phyloP scores from a whole-genome alignment of 2,888 invertebrate species.

The Xestia c-nigrum region DNA sequence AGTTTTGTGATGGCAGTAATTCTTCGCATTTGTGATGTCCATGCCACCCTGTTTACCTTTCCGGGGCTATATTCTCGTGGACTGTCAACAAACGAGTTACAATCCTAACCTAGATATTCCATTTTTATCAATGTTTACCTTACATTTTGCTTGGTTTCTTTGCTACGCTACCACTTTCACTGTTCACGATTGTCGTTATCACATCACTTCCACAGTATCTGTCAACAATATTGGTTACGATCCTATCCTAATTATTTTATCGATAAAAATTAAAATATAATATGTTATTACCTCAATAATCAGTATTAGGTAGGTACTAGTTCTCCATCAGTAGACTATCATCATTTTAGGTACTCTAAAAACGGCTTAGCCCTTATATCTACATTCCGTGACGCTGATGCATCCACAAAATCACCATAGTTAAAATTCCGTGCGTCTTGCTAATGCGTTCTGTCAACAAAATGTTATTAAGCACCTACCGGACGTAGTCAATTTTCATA shows the following conservation, averaged over 20 bases:
- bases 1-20: conserved; percentile 1
- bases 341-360: neutral
- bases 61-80: neutral
- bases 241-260: conserved; percentile 18
- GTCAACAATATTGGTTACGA: conserved; percentile 48
- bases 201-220: conserved; percentile 23
- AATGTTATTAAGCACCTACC: conserved; percentile 29
- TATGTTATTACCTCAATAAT: conserved; percentile 24
- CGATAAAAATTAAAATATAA: neutral
- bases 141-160: neutral
- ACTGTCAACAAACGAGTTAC: conserved; percentile 46
- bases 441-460: conserved; percentile 22
- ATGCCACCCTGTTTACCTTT: neutral
- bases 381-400: neutral
- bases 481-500: neutral
- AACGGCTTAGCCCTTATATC: neutral
- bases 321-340: neutral
- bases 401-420: neutral
- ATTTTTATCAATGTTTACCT: conserved; percentile 24
- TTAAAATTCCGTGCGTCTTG: neutral
- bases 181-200: neutral
- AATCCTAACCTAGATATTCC: conserved; percentile 23
- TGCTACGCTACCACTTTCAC: conserved; percentile 2
- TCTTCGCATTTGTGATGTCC: neutral
- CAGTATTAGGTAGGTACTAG: neutral